Conservation (phyloP, 2,888 invertebrate genomes). For the Caenorhabditis auriculariae region DNA sequence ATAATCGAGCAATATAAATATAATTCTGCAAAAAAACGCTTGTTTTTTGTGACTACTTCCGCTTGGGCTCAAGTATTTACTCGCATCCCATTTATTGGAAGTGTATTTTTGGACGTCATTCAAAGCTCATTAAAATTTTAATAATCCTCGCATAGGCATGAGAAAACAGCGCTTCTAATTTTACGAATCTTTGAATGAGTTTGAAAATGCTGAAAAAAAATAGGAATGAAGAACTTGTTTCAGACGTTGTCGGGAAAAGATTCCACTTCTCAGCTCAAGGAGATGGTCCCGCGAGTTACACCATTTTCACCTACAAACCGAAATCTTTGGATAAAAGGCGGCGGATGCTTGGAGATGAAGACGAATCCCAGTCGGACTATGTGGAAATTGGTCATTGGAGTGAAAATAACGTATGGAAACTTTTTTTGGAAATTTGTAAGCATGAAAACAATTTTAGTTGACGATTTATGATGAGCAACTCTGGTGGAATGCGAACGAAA, state of each 20-base stretch:
- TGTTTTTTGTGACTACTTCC: no score
- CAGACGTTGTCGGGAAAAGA: conserved; percentile 66
- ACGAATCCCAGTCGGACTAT: conserved; percentile 45
- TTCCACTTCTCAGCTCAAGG: conserved; percentile 65
- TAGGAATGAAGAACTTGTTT: conserved; percentile 15
- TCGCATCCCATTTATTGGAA: no score
- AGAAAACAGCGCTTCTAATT: no score
- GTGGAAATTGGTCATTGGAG: conserved; percentile 61
- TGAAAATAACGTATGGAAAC: conserved; percentile 45
- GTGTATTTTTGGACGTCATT: no score
- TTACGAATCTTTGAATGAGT: no score
- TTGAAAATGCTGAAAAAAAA: no score
- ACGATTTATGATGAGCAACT: conserved; percentile 32
- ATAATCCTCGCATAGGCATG: no score
- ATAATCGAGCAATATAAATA: no score
- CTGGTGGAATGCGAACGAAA: conserved; percentile 27
- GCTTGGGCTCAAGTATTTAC: no score
- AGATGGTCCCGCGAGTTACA: conserved; percentile 66
- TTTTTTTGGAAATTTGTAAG: neutral
- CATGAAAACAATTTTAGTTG: conserved; percentile 27
- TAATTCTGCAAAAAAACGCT: no score
- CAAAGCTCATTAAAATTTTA: no score
- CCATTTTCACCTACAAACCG: conserved; percentile 67
- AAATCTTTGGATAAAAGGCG: conserved; percentile 40
- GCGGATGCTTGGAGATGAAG: conserved; percentile 18